A percentile compares a stretch with the other conserved stretches of the same genome.
These are phyloP conservation scores for Myrmophylax atrothorax DNA, from an alignment of 2,113 vertebrate species.

Conservation along the genomic window DNA sequence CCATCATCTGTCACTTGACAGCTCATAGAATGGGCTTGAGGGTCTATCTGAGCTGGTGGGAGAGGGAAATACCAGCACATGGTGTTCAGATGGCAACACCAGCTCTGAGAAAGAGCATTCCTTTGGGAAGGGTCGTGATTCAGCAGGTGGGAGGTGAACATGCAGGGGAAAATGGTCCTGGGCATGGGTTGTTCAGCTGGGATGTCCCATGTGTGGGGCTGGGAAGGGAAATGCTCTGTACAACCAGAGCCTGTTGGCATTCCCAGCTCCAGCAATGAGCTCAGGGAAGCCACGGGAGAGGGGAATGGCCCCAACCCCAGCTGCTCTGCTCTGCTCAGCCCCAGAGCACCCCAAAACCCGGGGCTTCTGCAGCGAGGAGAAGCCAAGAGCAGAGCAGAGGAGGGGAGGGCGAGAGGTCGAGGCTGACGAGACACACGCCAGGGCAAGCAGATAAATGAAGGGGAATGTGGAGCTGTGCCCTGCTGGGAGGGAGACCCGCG, in stretches of 20 bases:
- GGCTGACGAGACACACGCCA: not conserved
- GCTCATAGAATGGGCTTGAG: not conserved
- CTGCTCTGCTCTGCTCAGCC: not conserved
- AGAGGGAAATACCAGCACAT: not conserved
- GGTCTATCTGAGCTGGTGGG: not conserved
- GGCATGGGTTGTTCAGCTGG: not conserved
- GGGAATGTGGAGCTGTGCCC: not conserved
- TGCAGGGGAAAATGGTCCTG: fast-evolving
- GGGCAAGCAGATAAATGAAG: not conserved
- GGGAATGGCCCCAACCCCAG: not conserved
- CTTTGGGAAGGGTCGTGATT: not conserved
- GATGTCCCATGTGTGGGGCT: fast-evolving
- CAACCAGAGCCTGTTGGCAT: constrained; percentile 11
- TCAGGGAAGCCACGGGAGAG: fast-evolving
- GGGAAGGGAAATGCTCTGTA: constrained; percentile 13
- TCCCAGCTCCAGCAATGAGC: fast-evolving
- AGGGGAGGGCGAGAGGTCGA: fast-evolving
- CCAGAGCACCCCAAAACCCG: fast-evolving
- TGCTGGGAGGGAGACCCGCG: not conserved
- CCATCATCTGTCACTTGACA: not conserved
- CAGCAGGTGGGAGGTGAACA: not conserved
- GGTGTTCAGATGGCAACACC: not conserved
- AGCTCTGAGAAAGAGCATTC: not conserved
- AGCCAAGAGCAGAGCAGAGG: not conserved
- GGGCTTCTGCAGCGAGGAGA: fast-evolving